These are phyloP conservation scores for Endomychus coccineus DNA, from an alignment of 2,888 invertebrate species.

Conservation along the genomic window DNA sequence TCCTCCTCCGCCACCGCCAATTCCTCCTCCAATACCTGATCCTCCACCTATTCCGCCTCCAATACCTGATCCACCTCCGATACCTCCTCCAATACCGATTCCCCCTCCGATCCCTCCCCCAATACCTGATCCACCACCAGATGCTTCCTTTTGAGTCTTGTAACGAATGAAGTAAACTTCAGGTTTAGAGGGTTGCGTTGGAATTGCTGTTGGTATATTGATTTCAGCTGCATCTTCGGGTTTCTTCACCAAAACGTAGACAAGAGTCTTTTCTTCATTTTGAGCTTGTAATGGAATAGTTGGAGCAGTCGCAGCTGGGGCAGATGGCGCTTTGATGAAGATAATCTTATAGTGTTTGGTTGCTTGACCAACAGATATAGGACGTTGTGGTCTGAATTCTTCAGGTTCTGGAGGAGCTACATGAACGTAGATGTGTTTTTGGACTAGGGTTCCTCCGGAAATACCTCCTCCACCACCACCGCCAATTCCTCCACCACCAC, in stretches of 20 bases:
- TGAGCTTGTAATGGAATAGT: conserved; percentile 72
- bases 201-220: conserved; percentile 65
- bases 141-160: conserved; percentile 57
- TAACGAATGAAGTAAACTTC: conserved; percentile 83
- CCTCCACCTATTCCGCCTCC: conserved; percentile 17
- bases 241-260: conserved; percentile 79
- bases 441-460: conserved; percentile 52
- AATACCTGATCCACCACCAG: conserved; percentile 17
- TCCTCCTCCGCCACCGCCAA: conserved; percentile 38
- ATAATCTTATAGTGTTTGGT: conserved; percentile 86
- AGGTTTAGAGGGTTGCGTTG: conserved; percentile 78
- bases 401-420: conserved; percentile 80
- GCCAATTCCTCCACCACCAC: conserved; percentile 22
- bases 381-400: conserved; percentile 54
- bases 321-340: conserved; percentile 80
- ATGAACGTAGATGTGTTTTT: conserved; percentile 81
- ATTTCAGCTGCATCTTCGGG: conserved; percentile 41
- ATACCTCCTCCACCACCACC: conserved; percentile 18
- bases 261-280: conserved; percentile 48
- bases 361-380: conserved; percentile 60
- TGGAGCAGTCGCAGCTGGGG: conserved; percentile 69
- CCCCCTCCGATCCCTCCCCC: conserved; percentile 17
- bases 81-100: conserved; percentile 18
- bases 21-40: conserved; percentile 26
- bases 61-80: conserved; percentile 16